Base-by-base conservation (phyloP, 2,113 vertebrate species). In the Alces alces region DNA sequence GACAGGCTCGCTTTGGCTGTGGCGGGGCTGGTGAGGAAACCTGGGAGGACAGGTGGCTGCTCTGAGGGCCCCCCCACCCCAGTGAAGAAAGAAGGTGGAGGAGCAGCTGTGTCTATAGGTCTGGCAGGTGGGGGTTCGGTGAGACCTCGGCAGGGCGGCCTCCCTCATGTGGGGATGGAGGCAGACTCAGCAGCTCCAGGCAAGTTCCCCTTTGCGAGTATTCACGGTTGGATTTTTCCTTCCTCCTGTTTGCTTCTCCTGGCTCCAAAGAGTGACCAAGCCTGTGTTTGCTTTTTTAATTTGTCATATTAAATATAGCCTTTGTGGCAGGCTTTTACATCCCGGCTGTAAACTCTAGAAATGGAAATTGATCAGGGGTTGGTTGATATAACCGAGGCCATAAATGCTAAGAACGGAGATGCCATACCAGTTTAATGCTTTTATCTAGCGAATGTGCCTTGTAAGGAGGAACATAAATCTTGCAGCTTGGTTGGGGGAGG, bases 351-450 rank as follows among this genome's bases (percentile, higher is more conserved):
- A 98, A 98, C 97, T 98, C 95, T 91, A 95, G 97, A 98, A 98
- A 98, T 98, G 97, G 98, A 98, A 98, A 98, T 98, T 98, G 98
- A 98, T 98, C 96, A 97, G 94, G 82, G 93, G 94, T 83, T 96
- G 94, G 97, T 97, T 97, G 97, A 96, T 97, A 96, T 97, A 98
- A 98, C 97, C 6, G 9, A 98, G 91, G 97, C 78, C 95, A 83
- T 98, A 98, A 98, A 98, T 97, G 98, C 91, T 97, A 73, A 98
- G 97, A 98, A 97, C 73, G 33, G 94, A 97, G 95, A 91, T 93
- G 97, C 97, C 97, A 96, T 98, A 98, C 96, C 93, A 66, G 97
- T 98, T 97, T 98, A 98, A 96, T 98, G 97, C 93, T 98, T 98
- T 96, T 98, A 97, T 98, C 97, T 95, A 93, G 94, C 13, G 33